Evolutionary conservation across 2,797 vertebrate genomes (phyloP), one percentile per base, ranked within the genome.

Genomic region (Pangasius djambal): DNA sequence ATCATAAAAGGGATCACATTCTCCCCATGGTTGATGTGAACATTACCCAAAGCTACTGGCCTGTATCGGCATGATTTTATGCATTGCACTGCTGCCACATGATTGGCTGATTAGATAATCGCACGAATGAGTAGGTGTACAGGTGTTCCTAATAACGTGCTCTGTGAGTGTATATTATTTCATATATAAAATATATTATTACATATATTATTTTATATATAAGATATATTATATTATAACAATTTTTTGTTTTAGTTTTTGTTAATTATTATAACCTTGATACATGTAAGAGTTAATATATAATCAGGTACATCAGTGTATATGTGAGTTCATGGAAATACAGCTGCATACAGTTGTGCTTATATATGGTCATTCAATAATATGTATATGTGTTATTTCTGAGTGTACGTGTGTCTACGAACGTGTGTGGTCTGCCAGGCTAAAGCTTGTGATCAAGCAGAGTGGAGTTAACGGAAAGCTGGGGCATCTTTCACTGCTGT

Each of bases 401-500:
- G 77, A 72, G 67, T 31, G 65, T 65, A 57, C 1, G 67, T 50
- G 37, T 28, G 44, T 16, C 6, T 20, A 7, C 8, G 48, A 37
- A 50, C 12, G 69, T 44, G 85, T 12, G 72, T 67, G 88, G n/a
- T 22, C 31, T 91, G 18, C 52, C 65, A 69, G 74, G 57, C 82
- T 74, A 40, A 88, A 40, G 31, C 87, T 69, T 50, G 37, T 31
- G 88, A 88, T 91, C 86, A 89, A 78, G 89, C 74, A 84, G 88
- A 87, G 77, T 86, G 65, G 92, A 91, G 92, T 93, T 94, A 91
- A 94, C 93, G 91, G 92, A 88, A 59, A 90, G 89, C 83, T 72
- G 83, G 78, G 87, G 89, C 87, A 94, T 95, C 91, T 94, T 93
- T 91, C 90, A 4, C 83, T 90, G 90, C 89, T 92, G 92, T 93